Base-by-base conservation (phyloP, 2,888 invertebrate genomes). In the Drosophila mulleri region DNA sequence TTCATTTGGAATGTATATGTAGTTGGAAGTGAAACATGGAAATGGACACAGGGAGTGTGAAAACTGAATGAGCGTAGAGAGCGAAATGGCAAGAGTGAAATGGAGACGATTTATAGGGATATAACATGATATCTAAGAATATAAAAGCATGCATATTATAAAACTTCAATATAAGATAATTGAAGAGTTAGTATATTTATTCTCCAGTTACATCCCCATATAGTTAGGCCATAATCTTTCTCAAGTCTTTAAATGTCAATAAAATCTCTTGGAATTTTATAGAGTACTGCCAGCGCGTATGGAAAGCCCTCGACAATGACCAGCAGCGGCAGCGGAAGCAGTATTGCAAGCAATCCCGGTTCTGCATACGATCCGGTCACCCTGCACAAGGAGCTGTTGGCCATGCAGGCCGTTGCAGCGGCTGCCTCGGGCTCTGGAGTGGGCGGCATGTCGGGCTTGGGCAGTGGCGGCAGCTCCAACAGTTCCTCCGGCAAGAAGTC, bases 361-460 rank as follows among this genome's bases (percentile, higher is more conserved):
- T 92, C 92, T 4, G 92, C 92, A 14, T 93, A 93, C 62, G 93
- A 93, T 84, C 92, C 93, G 26, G 92, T 92, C 20, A 92, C 91
- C 42, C 82, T 93, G 74, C 93, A 93, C 77, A 93, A 93, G 80
- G 93, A 93, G 78, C 78, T 93, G 58, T 80, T 93, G 69, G 93
- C 93, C 62, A 93, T 93, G 93, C 93, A 93, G 83, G 93, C 91
- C 16, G 93, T 92, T 37, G 93, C 93, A 23, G 93, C 92, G 9
- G 92, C 92, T 32, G 92, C 92, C 71, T 91, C 92, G 4, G 82
- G 88, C 9, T 82, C 88, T 3, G 82, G 76, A 7, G 81, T 78
- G 32, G 69, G 75, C 32, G 75, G 75, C 53, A 72, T 75, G 71
- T 67, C 75, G 0, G 78, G 72, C 14, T 41, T 67, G 12, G 74